Conservation (phyloP, 2,113 vertebrate genomes). For the Crotalus tigris region DNA sequence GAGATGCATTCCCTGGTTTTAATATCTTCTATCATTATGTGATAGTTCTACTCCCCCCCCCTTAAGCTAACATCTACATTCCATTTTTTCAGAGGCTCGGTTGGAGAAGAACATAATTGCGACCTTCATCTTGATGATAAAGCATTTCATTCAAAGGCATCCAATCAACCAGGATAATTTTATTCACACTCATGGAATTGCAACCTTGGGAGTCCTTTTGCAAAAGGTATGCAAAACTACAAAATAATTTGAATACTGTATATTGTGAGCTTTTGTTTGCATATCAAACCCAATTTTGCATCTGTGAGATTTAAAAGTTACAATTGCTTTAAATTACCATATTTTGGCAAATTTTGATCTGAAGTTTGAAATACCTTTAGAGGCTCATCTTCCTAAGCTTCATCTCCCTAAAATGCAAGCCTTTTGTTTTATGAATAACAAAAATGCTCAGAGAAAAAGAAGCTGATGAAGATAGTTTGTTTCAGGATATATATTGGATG, state of each 20-base stretch:
- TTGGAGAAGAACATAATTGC: constrained; percentile 92
- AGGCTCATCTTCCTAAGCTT: not conserved
- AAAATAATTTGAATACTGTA: not conserved
- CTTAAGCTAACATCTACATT: not conserved
- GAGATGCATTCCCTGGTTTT: not conserved
- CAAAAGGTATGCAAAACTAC: constrained; percentile 79
- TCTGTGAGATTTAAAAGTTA: not conserved
- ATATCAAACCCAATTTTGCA: not conserved
- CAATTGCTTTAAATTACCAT: not conserved
- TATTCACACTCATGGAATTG: constrained; percentile 83
- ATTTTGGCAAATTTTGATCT: not conserved
- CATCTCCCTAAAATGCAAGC: not conserved
- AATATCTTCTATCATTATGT: not conserved
- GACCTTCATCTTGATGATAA: constrained; percentile 90
- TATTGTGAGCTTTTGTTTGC: not conserved
- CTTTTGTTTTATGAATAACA: not conserved
- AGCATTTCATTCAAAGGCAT: constrained; percentile 94
- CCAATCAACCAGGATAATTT: constrained; percentile 92
- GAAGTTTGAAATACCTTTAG: not conserved
- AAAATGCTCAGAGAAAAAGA: not conserved
- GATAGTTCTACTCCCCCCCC: not conserved
- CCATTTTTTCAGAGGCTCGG: constrained; percentile 82
- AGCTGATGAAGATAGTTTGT: not conserved
- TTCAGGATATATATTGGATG: not conserved
- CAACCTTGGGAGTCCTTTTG: constrained; percentile 85